phyloP scores from a whole-genome alignment of 2,888 invertebrate species.

The Pseudococcus viburni region DNA sequence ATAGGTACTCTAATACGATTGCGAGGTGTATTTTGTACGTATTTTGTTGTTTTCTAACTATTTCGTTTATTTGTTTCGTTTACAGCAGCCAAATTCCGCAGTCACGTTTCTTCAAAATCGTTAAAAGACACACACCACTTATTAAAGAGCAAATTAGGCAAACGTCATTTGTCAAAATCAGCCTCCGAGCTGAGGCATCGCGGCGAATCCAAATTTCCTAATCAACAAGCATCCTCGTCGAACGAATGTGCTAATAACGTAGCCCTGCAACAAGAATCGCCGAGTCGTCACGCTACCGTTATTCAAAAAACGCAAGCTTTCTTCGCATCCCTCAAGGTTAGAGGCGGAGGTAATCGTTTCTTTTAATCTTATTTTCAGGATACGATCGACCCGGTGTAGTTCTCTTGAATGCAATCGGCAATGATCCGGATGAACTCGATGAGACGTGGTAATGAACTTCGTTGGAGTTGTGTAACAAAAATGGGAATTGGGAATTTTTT shows the following conservation, averaged over 20 bases:
- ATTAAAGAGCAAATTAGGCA: constrained; percentile 69
- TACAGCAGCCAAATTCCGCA: constrained; percentile 64
- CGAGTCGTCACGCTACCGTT: constrained; percentile 76
- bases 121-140: constrained; percentile 66
- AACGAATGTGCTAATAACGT: constrained; percentile 66
- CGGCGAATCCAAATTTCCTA: constrained; percentile 72
- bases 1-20: neutral
- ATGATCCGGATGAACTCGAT: neutral
- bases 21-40: neutral
- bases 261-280: constrained; percentile 72
- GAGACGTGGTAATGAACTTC: neutral
- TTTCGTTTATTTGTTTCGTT: neutral
- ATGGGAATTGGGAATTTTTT: too few relatives aligned
- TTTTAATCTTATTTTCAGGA: constrained; percentile 47
- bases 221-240: constrained; percentile 72
- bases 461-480: neutral
- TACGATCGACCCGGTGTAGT: neutral
- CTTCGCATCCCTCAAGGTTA: constrained; percentile 84
- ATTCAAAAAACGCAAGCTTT: constrained; percentile 88
- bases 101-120: constrained; percentile 64
- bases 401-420: neutral
- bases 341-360: constrained; percentile 67
- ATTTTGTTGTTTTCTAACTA: neutral
- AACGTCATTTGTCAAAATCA: constrained; percentile 84
- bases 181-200: constrained; percentile 84